Evolutionary conservation across 2,888 invertebrate species (phyloP).

Genomic region (Ctena decussata): DNA sequence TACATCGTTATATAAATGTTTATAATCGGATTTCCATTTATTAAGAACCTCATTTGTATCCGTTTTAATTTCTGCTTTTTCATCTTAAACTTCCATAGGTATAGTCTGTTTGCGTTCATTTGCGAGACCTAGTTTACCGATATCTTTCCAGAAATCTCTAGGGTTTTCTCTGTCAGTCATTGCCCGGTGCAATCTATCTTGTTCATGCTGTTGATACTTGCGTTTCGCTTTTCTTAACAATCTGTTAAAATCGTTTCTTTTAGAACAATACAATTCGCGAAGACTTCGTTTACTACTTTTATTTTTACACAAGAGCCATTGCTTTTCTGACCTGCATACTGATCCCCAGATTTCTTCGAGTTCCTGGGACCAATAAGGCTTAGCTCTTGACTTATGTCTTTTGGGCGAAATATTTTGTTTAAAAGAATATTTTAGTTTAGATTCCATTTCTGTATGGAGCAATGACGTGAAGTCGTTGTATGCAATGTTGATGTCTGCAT

Average conservation of each 20-base stretch:
- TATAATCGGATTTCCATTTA: background rate
- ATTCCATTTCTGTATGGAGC: background rate
- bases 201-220: background rate
- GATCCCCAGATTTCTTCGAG: background rate
- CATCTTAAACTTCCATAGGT: background rate
- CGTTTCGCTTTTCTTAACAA: background rate
- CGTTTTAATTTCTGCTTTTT: background rate
- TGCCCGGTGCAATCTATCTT: background rate
- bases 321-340: background rate
- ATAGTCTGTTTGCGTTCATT: background rate
- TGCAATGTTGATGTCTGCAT: background rate
- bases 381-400: background rate
- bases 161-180: background rate
- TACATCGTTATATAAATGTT: background rate
- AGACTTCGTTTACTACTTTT: background rate
- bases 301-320: background rate
- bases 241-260: background rate
- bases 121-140: background rate
- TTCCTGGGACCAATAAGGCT: background rate
- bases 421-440: background rate
- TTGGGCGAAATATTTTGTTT: background rate
- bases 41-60: background rate
- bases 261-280: background rate
- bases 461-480: background rate
- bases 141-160: background rate